Conservation (phyloP, 2,888 invertebrate genomes). For the Oscheius sp. region DNA sequence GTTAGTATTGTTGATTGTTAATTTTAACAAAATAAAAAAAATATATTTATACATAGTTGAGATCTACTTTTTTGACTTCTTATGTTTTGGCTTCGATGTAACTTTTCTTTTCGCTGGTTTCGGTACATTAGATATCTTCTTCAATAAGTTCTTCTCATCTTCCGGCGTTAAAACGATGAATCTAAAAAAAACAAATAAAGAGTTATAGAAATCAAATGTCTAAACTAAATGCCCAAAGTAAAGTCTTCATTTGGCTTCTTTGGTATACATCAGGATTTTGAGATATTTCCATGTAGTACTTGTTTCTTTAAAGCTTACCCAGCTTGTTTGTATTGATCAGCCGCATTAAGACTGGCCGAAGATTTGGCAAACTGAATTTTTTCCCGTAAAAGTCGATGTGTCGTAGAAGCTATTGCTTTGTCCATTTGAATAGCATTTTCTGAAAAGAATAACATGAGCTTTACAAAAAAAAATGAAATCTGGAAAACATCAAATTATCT, state of each 20-base stretch:
- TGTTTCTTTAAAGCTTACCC: constrained; percentile 23
- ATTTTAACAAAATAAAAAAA: not conserved
- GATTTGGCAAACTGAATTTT: constrained; percentile 26
- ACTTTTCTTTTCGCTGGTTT: not conserved
- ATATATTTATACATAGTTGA: not conserved
- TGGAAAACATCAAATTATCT: too few relatives aligned
- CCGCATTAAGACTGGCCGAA: not conserved
- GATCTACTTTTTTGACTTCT: not conserved
- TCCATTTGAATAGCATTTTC: constrained; percentile 10
- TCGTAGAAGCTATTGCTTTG: constrained; percentile 25
- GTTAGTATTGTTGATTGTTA: too few relatives aligned
- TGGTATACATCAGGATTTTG: too few relatives aligned
- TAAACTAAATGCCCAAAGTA: too few relatives aligned
- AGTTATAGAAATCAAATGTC: too few relatives aligned
- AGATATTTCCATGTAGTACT: too few relatives aligned
- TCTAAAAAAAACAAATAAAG: too few relatives aligned
- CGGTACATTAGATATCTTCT: not conserved
- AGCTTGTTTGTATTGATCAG: constrained; percentile 20
- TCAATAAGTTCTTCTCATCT: not conserved
- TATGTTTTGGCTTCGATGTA: not conserved
- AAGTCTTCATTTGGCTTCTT: too few relatives aligned
- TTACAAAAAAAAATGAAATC: too few relatives aligned
- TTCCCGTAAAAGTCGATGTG: constrained; percentile 25
- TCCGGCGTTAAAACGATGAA: not conserved
- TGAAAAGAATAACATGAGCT: constrained; percentile 4